These are phyloP conservation scores for Thunnus thynnus DNA, from an alignment of 2,113 vertebrate genomes.

Conservation along the genomic window DNA sequence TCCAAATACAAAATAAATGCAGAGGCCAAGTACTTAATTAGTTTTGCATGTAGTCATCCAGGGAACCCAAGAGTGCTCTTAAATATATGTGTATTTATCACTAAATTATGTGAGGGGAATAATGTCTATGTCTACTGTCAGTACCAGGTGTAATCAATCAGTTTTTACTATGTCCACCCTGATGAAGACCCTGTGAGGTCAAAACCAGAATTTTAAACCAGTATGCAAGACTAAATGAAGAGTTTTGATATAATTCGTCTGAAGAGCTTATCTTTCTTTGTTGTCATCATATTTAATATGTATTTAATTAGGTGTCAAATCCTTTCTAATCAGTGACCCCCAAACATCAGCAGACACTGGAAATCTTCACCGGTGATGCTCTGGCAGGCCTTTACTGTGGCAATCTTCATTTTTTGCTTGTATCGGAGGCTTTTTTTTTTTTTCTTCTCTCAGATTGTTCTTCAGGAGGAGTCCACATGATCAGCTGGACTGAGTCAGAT, in stretches of 20 bases:
- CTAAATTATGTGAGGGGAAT: background rate
- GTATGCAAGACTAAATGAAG: background rate
- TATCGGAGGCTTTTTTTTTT: background rate
- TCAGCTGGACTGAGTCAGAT: constrained; percentile 18
- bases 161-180: too few relatives aligned
- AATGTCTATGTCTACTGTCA: background rate
- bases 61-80: background rate
- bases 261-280: background rate
- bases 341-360: constrained; percentile 6
- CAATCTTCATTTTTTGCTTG: background rate
- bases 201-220: background rate
- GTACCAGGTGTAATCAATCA: too few relatives aligned
- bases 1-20: constrained; percentile 12
- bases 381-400: background rate
- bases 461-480: background rate
- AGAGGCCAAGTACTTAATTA: background rate
- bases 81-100: background rate
- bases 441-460: constrained; percentile 1
- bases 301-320: background rate
- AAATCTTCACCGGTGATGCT: background rate
- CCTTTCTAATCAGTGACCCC: background rate
- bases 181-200: background rate
- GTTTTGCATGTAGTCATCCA: background rate
- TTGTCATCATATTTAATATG: background rate
- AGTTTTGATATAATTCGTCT: background rate